A percentile compares a stretch with the other conserved stretches of the same genome.
phyloP scores from a whole-genome alignment of 2,797 vertebrate species.

The Harpagifer antarcticus region DNA sequence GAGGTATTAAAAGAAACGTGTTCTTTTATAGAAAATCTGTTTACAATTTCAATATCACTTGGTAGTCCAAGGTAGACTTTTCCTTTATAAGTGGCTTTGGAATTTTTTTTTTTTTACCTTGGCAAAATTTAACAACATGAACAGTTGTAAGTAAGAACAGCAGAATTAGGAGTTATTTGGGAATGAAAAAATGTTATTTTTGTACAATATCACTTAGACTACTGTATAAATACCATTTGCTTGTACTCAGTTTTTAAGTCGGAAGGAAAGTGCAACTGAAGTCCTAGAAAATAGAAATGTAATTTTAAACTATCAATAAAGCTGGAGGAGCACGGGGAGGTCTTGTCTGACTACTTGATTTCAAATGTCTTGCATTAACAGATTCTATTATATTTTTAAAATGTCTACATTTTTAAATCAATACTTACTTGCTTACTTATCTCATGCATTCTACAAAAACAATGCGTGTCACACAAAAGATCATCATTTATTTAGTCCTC shows the following conservation, averaged over 20 bases:
- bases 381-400: no score
- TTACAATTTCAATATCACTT: conserved; percentile 87
- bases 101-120: conserved; percentile 86
- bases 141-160: conserved; percentile 81
- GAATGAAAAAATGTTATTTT: conserved; percentile 98
- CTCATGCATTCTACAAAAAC: no score
- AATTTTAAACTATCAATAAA: conserved; percentile 99
- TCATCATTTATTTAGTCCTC: no score
- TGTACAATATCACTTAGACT: conserved; percentile 99
- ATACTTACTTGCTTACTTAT: no score
- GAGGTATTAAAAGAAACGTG: conserved; percentile 78
- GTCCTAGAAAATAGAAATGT: conserved; percentile 99
- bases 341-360: conserved; percentile 63
- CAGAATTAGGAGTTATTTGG: conserved; percentile 96
- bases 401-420: no score
- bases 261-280: conserved; percentile 99
- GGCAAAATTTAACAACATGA: conserved; percentile 80
- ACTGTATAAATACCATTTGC: conserved; percentile 99
- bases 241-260: conserved; percentile 99
- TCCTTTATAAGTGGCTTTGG: conserved; percentile 78
- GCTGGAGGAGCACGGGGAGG: conserved; percentile 99
- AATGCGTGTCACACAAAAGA: no score
- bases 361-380: not conserved
- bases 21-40: conserved; percentile 85
- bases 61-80: conserved; percentile 86